A percentile compares a stretch with the other conserved stretches of the same genome.
phyloP scores from a whole-genome alignment of 2,113 vertebrate genomes.

The Cichladusa arquata region DNA sequence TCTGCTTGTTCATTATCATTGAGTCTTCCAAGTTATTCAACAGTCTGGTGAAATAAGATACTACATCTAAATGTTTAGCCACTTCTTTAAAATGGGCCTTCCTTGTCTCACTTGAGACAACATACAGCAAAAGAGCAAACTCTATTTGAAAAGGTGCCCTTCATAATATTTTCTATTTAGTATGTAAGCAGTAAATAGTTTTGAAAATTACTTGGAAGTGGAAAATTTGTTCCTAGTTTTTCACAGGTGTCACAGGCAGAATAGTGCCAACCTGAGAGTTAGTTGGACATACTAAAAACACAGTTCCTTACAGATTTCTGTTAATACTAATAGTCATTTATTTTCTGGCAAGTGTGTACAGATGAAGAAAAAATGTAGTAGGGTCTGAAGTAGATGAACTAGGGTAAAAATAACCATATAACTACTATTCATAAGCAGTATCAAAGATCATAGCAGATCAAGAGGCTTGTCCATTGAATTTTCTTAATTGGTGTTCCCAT shows the following conservation, averaged over 20 bases:
- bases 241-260: neutral
- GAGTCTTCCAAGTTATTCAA: neutral
- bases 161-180: neutral
- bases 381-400: neutral
- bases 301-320: neutral
- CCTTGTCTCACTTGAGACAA: neutral
- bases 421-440: neutral
- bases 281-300: neutral
- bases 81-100: neutral
- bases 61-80: neutral
- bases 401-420: neutral
- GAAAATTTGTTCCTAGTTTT: neutral
- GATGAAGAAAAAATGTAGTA: neutral
- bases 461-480: neutral
- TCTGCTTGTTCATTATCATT: neutral
- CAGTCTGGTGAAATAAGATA: neutral
- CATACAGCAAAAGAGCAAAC: neutral
- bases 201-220: neutral
- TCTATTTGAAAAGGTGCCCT: neutral
- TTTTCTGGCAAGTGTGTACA: neutral
- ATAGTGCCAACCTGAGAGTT: neutral
- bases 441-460: neutral
- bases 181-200: neutral
- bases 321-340: neutral
- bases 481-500: neutral